Evolutionary conservation across 2,888 invertebrate species (phyloP).

Genomic region (Carterocephalus palaemon): DNA sequence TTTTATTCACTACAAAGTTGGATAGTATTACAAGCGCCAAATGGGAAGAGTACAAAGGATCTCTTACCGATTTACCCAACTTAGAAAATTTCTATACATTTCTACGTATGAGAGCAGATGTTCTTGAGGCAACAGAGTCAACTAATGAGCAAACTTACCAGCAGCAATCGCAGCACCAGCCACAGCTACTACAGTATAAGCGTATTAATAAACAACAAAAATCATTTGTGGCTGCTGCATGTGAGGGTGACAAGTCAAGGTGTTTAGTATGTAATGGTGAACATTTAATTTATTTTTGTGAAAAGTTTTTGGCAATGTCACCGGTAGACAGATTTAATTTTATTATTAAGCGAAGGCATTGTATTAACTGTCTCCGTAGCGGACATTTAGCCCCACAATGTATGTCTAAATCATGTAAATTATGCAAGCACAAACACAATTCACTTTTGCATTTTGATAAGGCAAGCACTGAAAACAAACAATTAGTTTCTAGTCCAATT

Average conservation of each 20-base stretch:
- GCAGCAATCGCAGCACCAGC: slow-evolving; percentile 6
- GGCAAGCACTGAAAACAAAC: neutral
- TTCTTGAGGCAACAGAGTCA: slow-evolving; percentile 6
- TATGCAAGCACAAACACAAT: slow-evolving; percentile 10
- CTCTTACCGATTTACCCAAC: slow-evolving; percentile 1
- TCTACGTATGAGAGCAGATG: slow-evolving; percentile 4
- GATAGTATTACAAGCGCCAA: neutral
- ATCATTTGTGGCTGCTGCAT: slow-evolving; percentile 3
- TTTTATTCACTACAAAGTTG: slow-evolving; percentile 9
- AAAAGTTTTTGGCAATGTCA: slow-evolving; percentile 6
- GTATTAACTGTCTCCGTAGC: slow-evolving; percentile 15
- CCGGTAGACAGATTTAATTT: slow-evolving; percentile 6
- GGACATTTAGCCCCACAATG: slow-evolving; percentile 18
- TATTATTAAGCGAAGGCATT: slow-evolving; percentile 1
- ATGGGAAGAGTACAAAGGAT: slow-evolving; percentile 8
- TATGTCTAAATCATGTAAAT: slow-evolving; percentile 4
- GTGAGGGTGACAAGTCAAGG: neutral
- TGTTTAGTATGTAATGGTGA: slow-evolving; percentile 2
- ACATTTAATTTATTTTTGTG: slow-evolving; percentile 1
- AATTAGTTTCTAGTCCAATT: slow-evolving; percentile 1
- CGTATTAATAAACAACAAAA: slow-evolving; percentile 10
- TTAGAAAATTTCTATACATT: slow-evolving; percentile 12
- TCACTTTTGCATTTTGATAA: slow-evolving; percentile 9
- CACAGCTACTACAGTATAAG: neutral
- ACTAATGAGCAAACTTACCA: neutral